phyloP scores from a whole-genome alignment of 1,140 invertebrate genomes.

The Mesaphorura yosii region DNA sequence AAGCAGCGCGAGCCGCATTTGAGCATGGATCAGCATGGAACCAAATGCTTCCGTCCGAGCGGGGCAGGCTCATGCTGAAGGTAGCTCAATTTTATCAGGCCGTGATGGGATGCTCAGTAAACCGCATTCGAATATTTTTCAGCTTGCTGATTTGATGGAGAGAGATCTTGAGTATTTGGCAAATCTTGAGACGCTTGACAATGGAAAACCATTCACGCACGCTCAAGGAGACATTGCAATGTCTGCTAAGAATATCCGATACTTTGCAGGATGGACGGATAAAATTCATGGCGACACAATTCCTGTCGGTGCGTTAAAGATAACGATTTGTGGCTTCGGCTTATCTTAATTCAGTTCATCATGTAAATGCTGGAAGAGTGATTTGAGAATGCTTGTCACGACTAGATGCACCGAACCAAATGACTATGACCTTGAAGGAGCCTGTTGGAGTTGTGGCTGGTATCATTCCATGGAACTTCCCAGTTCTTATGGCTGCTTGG shows the following conservation, averaged over 20 bases:
- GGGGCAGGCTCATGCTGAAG: constrained; percentile 53
- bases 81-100: constrained; percentile 33
- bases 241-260: constrained; percentile 53
- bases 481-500: constrained; percentile 60
- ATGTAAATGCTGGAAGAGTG: constrained; percentile 34
- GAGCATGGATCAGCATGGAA: constrained; percentile 61
- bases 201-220: constrained; percentile 66
- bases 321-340: neutral
- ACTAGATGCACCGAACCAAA: too few relatives aligned
- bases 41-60: constrained; percentile 57
- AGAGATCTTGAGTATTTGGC: constrained; percentile 58
- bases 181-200: constrained; percentile 68
- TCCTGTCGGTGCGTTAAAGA: neutral
- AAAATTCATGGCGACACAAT: constrained; percentile 56
- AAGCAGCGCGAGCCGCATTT: constrained; percentile 63
- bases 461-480: constrained; percentile 84
- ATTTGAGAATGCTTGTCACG: constrained; percentile 65
- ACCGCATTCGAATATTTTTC: constrained; percentile 10
- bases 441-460: constrained; percentile 70
- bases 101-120: constrained; percentile 3
- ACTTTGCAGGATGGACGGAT: constrained; percentile 83
- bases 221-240: constrained; percentile 51
- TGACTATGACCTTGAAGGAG: constrained; percentile 58
- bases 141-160: constrained; percentile 63
- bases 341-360: neutral